These are phyloP conservation scores for Caenorhabditis brenneri DNA, from an alignment of 1,140 invertebrate genomes.

Conservation along the genomic window DNA sequence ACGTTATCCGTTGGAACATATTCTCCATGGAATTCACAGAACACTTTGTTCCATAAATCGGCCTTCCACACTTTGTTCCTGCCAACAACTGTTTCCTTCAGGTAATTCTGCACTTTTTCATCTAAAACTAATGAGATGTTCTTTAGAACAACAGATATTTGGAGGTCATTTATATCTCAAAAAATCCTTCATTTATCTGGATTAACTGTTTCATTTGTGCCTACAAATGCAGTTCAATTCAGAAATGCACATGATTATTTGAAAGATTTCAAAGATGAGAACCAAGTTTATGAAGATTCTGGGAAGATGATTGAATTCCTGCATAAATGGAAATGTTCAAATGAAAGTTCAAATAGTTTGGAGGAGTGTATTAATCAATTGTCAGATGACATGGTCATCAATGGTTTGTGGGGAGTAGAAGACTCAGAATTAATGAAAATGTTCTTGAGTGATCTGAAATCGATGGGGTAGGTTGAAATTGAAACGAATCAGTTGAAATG, in stretches of 20 bases:
- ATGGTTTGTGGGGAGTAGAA: not conserved
- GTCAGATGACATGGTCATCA: not conserved
- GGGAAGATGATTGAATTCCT: conserved; percentile 13
- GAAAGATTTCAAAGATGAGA: conserved; percentile 52
- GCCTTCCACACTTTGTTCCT: too few species aligned
- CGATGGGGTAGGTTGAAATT: not conserved
- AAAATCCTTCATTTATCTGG: conserved; percentile 58
- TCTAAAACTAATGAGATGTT: too few species aligned
- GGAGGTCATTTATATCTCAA: too few species aligned
- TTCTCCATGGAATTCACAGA: too few species aligned
- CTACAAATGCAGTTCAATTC: conserved; percentile 52
- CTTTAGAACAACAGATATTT: too few species aligned
- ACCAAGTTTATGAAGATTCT: conserved; percentile 39
- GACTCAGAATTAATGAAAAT: not conserved
- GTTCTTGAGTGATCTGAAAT: conserved; percentile 12
- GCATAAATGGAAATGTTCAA: conserved; percentile 34
- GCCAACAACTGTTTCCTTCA: too few species aligned
- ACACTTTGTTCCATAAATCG: too few species aligned
- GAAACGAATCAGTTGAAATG: too few species aligned
- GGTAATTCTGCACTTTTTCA: too few species aligned
- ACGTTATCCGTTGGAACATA: too few species aligned
- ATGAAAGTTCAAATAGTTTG: not conserved
- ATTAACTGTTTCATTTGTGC: conserved; percentile 50
- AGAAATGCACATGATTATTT: conserved; percentile 55
- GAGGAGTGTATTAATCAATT: conserved; percentile 3